Evolutionary conservation across 2,888 invertebrate genomes (phyloP), one percentile per base, ranked within the genome.

Genomic region (Eubasilissa splendida): DNA sequence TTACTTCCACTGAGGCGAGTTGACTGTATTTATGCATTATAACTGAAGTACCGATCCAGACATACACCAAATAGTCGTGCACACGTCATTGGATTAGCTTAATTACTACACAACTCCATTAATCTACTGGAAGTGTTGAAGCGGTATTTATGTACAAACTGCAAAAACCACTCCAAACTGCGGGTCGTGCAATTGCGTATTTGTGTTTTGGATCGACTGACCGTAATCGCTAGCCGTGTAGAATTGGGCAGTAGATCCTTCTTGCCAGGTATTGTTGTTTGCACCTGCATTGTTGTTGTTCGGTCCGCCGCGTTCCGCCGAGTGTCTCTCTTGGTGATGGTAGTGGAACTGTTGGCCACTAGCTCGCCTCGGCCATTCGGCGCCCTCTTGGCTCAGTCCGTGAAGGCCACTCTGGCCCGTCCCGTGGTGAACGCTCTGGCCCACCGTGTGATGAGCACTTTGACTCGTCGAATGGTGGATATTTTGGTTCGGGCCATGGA

Each of bases 201-300:
- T 42, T 42, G 42, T 22, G 70, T 70, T 52, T 52, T n/a, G 52
- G 52, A 10, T 52, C 12, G 42, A 78, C 90, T 90, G 86, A 90
- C 90, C 90, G 80, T 88, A 87, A 77, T 90, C 90, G 84, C 87
- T 87, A 53, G 89, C 87, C 3, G 89, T 86, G 84, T 90, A 90
- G 85, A 89, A 89, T 80, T 89, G 89, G 12, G 90, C 88, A 0
- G 89, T 87, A 8, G 86, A 88, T 87, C 33, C 66, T 42, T 84
- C 86, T 84, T 88, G 88, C 86, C 88, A 88, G 80, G 65, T 71
- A 60, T 89, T 88, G 82, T 88, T 88, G 83, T 87, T 88, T 82
- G 85, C 86, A 1, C 58, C 73, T 22, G 63, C 76, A 22, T 71
- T 77, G 50, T 77, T 80, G 42, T 60, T 68, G n/a, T 50, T 70